A percentile compares a stretch with the other conserved stretches of the same genome.
These are phyloP conservation scores for Florisuga fusca DNA, from an alignment of 2,797 vertebrate species.

Conservation along the genomic window DNA sequence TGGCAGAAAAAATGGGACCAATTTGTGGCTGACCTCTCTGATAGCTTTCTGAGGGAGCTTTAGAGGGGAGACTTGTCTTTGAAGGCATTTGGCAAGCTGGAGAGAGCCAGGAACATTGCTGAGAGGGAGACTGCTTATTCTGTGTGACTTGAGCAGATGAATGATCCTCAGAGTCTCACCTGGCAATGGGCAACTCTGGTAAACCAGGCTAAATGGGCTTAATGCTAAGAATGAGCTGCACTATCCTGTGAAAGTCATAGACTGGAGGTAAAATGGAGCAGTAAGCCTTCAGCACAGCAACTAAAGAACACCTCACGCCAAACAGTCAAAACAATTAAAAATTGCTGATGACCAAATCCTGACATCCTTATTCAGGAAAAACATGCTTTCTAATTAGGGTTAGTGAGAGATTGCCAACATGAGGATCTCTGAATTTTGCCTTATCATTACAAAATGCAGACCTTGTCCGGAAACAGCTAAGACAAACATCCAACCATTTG, in stretches of 20 bases:
- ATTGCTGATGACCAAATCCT: background rate
- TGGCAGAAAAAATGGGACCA: conserved; percentile 89
- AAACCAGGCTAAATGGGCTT: background rate
- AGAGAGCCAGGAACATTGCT: background rate
- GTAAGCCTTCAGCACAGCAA: background rate
- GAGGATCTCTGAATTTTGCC: background rate
- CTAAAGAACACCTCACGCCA: background rate
- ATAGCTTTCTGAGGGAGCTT: background rate
- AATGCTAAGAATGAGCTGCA: background rate
- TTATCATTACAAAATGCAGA: conserved; percentile 61
- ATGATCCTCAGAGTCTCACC: background rate
- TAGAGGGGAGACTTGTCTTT: background rate
- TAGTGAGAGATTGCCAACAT: background rate
- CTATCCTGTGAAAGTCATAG: background rate
- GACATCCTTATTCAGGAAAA: background rate
- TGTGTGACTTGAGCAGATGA: background rate
- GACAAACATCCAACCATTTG: conserved; percentile 66
- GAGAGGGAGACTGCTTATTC: background rate
- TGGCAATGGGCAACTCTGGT: background rate
- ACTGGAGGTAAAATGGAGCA: background rate
- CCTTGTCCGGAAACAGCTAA: conserved; percentile 48
- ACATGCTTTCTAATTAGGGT: background rate
- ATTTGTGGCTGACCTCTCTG: conserved; percentile 80
- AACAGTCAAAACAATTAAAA: background rate
- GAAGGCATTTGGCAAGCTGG: background rate